These are phyloP conservation scores for Melieria crassipennis DNA, from an alignment of 2,888 invertebrate genomes.

Conservation along the genomic window DNA sequence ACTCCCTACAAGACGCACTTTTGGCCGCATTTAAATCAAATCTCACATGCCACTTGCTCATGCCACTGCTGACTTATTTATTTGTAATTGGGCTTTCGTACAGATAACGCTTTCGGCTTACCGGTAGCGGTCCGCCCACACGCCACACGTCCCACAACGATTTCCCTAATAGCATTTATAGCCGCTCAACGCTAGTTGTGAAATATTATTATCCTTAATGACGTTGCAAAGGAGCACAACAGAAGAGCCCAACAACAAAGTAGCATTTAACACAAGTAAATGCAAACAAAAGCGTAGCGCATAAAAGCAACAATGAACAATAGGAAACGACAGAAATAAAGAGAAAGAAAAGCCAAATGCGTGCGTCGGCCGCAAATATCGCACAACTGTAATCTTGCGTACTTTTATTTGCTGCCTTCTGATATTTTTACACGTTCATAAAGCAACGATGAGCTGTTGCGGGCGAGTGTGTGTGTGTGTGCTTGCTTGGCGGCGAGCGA, in stretches of 20 bases:
- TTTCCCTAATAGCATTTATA: not conserved
- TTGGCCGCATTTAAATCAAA: too few relatives aligned
- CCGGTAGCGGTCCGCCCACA: too few relatives aligned
- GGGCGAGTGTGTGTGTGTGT: too few relatives aligned
- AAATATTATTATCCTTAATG: slow-evolving; percentile 33
- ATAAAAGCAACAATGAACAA: slow-evolving; percentile 8
- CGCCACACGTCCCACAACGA: not conserved
- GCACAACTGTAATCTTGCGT: slow-evolving; percentile 25
- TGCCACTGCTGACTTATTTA: too few relatives aligned
- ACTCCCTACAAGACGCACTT: too few relatives aligned
- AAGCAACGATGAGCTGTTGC: not conserved
- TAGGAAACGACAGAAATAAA: not conserved
- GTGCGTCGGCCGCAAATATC: slow-evolving; percentile 11
- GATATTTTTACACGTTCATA: slow-evolving; percentile 31
- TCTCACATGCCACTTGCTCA: too few relatives aligned
- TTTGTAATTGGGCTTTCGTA: too few relatives aligned
- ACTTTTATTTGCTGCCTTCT: slow-evolving; percentile 14
- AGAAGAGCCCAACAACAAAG: not conserved
- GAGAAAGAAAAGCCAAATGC: too few relatives aligned
- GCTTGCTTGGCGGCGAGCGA: not conserved
- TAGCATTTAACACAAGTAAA: not conserved
- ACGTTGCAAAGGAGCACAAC: slow-evolving; percentile 19
- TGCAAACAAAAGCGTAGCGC: slow-evolving; percentile 6
- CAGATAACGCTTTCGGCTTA: too few relatives aligned
- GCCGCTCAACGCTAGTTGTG: slow-evolving; percentile 7